A percentile compares a stretch with the other conserved stretches of the same genome.
phyloP scores from a whole-genome alignment of 1,140 invertebrate genomes.

The Pectinophora gossypiella region DNA sequence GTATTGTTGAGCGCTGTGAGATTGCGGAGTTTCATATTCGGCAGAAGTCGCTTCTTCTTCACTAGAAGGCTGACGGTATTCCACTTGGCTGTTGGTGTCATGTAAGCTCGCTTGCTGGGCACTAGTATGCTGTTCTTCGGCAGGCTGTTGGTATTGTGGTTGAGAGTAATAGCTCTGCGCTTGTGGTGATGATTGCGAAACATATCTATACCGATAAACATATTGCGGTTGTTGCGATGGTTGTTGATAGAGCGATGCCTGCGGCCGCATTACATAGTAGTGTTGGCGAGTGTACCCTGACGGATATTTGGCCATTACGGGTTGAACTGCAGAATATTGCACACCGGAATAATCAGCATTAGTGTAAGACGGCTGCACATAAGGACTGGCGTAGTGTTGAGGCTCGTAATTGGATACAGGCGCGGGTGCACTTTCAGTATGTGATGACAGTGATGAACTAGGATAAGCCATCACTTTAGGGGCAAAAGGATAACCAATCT shows the following conservation, averaged over 20 bases:
- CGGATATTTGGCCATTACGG: slow-evolving; percentile 62
- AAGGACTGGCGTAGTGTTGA: slow-evolving; percentile 53
- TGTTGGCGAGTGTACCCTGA: slow-evolving; percentile 42
- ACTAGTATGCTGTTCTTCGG: not conserved
- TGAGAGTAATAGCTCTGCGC: slow-evolving; percentile 36
- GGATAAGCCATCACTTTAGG: slow-evolving; percentile 58
- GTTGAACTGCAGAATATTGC: slow-evolving; percentile 63
- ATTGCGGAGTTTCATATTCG: slow-evolving; percentile 23
- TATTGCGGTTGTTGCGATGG: slow-evolving; percentile 40
- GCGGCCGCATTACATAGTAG: slow-evolving; percentile 37
- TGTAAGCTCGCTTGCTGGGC: not conserved
- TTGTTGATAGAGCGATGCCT: slow-evolving; percentile 35
- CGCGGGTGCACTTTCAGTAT: slow-evolving; percentile 4
- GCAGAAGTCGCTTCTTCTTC: slow-evolving; percentile 9
- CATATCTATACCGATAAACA: slow-evolving; percentile 43
- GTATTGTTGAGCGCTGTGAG: not conserved
- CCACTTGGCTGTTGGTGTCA: not conserved
- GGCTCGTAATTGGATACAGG: slow-evolving; percentile 26
- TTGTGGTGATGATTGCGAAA: slow-evolving; percentile 30
- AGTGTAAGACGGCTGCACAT: slow-evolving; percentile 56
- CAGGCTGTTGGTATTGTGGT: not conserved
- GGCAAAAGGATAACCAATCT: slow-evolving; percentile 52
- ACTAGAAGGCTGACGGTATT: not conserved
- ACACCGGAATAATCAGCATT: slow-evolving; percentile 58
- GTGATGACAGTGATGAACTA: slow-evolving; percentile 12